A percentile compares a stretch with the other conserved stretches of the same genome.
Conservation (phyloP, 2,113 vertebrate genomes). For the Hippocampus zosterae region DNA sequence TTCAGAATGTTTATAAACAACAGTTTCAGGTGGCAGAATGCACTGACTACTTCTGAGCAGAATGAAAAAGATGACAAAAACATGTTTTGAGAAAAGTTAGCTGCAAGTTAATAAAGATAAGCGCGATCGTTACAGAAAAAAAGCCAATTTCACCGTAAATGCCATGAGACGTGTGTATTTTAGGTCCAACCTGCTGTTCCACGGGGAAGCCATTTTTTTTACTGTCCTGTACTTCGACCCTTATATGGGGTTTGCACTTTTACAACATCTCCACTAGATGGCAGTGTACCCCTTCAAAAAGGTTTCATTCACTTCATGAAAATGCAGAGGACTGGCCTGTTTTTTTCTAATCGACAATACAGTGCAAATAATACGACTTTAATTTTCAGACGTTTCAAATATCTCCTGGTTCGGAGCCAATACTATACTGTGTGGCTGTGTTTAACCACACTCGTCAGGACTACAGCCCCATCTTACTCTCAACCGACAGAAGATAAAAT, state of each 20-base stretch:
- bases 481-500: too few relatives aligned
- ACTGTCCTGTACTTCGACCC: too few relatives aligned
- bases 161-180: too few relatives aligned
- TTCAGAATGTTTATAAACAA: too few relatives aligned
- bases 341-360: constrained; percentile 3
- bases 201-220: too few relatives aligned
- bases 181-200: too few relatives aligned
- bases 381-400: background rate
- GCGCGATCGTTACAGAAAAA: background rate
- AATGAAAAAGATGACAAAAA: too few relatives aligned
- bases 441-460: background rate
- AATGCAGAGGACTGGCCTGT: background rate
- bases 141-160: too few relatives aligned
- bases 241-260: background rate
- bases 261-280: constrained; percentile 27
- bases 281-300: background rate
- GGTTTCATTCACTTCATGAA: background rate
- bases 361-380: constrained; percentile 1
- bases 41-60: too few relatives aligned
- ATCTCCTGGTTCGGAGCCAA: background rate
- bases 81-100: background rate
- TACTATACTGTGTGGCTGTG: background rate
- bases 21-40: too few relatives aligned
- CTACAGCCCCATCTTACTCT: background rate
- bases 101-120: background rate